Base-by-base conservation (phyloP, 1,140 invertebrate genomes). In the Branchinecta lynchi region DNA sequence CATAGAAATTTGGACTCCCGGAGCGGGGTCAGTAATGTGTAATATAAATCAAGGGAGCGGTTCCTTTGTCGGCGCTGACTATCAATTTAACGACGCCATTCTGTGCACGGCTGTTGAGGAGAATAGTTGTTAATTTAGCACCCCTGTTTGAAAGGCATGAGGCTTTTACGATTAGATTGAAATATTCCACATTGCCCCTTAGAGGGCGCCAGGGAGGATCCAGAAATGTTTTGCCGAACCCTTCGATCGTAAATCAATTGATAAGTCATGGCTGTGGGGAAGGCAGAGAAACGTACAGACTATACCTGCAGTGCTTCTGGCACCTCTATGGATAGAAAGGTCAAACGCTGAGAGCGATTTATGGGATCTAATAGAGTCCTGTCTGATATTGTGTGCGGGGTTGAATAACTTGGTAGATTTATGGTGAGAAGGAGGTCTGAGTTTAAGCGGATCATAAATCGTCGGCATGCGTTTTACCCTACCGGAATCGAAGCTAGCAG, bases 111-210 rank as follows among this genome's bases (percentile, higher is more conserved):
- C 51, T 60, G 51, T 60, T 60, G 12, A 15, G 51, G 17, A 60
- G 51, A 60, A 60, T 60, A 15, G 51, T 60, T 60, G 51, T 60
- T 60, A 60, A 60, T 60, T 60, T 60, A 60, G 51, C 51, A 60
- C 51, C 51, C 51, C 51, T 60, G 51, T 60, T 60, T 60, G 51
- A 60, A 60, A 60, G 51, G 51, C 51, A 60, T 60, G 51, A 60
- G 51, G 51, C 12, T 60, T 60, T 60, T 60, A 60, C 17, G 51
- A 60, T 60, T 60, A 60, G 51, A 60, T 60, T 60, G 51, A 60
- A 60, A 60, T 60, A 60, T 60, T 60, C 51, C 51, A 60, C 51
- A 60, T 60, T 60, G 51, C 51, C 51, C 51, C 51, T 60, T 60
- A 20, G 51, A 60, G 51, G 51, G 51, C 51, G 51, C 51, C 51